Conservation (phyloP, 35 echinoderm and acorn worm species). For the Anneissia japonica region DNA sequence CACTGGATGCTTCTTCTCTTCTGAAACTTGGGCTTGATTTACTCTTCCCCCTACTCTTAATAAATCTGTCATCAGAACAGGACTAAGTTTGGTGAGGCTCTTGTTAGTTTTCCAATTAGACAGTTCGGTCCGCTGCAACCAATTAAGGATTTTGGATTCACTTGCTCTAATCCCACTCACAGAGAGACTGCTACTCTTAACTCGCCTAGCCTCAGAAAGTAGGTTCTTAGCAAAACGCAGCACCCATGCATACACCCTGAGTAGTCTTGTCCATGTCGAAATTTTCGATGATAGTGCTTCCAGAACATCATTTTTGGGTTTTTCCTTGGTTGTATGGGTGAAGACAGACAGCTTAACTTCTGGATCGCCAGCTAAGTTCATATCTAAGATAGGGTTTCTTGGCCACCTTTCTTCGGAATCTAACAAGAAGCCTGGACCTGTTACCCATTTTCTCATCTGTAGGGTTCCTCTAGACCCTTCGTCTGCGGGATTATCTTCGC, state of each 20-base stretch:
- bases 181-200: no score
- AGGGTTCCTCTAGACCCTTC: conserved; percentile 33
- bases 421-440: conserved; percentile 15
- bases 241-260: no score
- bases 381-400: background rate
- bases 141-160: no score
- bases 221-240: background rate
- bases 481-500: conserved; percentile 24
- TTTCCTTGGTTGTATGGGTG: no score
- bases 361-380: background rate
- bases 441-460: conserved; percentile 18
- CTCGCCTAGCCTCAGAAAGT: background rate
- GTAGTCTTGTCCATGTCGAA: conserved; percentile 26
- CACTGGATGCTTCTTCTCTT: background rate
- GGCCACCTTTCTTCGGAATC: conserved; percentile 20
- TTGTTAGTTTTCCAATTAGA: no score
- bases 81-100: no score
- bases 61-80: no score
- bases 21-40: background rate
- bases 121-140: no score
- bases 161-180: no score
- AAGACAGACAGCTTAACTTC: background rate
- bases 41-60: no score
- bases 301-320: background rate
- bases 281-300: background rate